Evolutionary conservation across 2,113 vertebrate species (phyloP), one percentile per base, ranked within the genome.

Genomic region (Mormyrus iriodes): DNA sequence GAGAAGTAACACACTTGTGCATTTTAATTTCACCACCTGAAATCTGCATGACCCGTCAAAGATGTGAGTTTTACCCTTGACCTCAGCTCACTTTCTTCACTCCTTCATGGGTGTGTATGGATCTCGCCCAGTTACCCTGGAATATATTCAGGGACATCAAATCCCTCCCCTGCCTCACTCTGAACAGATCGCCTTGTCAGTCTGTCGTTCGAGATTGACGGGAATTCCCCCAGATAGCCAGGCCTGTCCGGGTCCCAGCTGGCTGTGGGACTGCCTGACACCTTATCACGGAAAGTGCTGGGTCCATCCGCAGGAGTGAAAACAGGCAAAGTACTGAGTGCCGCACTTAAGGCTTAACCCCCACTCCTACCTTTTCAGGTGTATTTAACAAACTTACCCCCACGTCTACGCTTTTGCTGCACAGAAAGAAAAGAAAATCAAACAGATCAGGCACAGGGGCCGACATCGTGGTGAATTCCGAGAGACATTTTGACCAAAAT

Each of bases 11-110:
- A 39, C 21, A 9, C 27, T 39, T 44, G 15, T 73, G 39, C 79
- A n/a, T 89, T 92, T 91, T 92, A 88, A 92, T 91, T 92, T 90
- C 92, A 90, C 89, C 90, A 86, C 85, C 90, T 5, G 15, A 35
- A 17, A 13, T 79, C 73, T 19, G 88, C 92, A 91, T 91, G 91
- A 90, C 91, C 91, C 31, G 7, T 48, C 92, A 93, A 91, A 94
- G n/a, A 93, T 92, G 88, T 89, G 87, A 92, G 84, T 55, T 83
- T 90, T 91, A 93, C 92, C 94, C 92, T 93, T 91, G 91, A 90
- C 88, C 88, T 55, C 76, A 55, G 84, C 91, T 92, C 86, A 90
- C 89, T 93, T 94, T 91, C 93, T 93, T 89, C 82, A 27, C 91
- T 93, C 88, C 89, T 89, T 73, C 89, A 87, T 92, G 88, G 89